phyloP scores from a whole-genome alignment of 1,140 invertebrate species.

The Apis florea region DNA sequence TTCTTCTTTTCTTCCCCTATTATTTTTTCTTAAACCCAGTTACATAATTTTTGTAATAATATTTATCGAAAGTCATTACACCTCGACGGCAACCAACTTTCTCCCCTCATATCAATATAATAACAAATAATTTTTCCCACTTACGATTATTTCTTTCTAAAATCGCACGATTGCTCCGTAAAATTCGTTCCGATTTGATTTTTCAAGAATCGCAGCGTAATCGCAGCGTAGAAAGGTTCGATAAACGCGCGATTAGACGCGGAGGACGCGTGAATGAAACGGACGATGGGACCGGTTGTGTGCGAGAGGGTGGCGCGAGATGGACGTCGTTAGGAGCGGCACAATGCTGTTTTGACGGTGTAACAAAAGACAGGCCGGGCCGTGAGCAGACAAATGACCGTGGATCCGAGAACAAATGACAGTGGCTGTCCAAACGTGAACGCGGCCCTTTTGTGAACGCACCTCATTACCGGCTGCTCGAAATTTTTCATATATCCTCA shows the following conservation, averaged over 20 bases:
- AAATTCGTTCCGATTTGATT: background rate
- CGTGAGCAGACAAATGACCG: slow-evolving; percentile 76
- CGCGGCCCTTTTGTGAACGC: slow-evolving; percentile 72
- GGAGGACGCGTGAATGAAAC: slow-evolving; percentile 45
- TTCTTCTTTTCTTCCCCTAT: too few relatives aligned
- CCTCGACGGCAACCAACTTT: too few relatives aligned
- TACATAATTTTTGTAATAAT: too few relatives aligned
- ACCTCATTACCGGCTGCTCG: slow-evolving; percentile 75
- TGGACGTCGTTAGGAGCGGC: slow-evolving; percentile 72
- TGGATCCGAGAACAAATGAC: slow-evolving; percentile 78
- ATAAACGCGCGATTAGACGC: slow-evolving; percentile 46
- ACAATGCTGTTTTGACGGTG: slow-evolving; percentile 78
- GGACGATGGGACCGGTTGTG: slow-evolving; percentile 7
- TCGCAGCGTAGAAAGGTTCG: background rate
- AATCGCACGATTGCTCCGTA: too few relatives aligned
- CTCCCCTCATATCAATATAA: too few relatives aligned
- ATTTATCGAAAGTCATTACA: too few relatives aligned
- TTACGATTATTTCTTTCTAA: too few relatives aligned
- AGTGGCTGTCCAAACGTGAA: slow-evolving; percentile 69
- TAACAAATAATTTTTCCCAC: too few relatives aligned
- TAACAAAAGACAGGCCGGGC: slow-evolving; percentile 69
- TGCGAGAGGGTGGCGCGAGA: slow-evolving; percentile 54
- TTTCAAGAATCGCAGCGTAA: background rate
- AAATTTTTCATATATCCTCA: slow-evolving; percentile 75
- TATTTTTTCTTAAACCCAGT: too few relatives aligned